Evolutionary conservation across 35 echinoderm and acorn worm genomes (phyloP).

Genomic region (Holothuria glaberrima): DNA sequence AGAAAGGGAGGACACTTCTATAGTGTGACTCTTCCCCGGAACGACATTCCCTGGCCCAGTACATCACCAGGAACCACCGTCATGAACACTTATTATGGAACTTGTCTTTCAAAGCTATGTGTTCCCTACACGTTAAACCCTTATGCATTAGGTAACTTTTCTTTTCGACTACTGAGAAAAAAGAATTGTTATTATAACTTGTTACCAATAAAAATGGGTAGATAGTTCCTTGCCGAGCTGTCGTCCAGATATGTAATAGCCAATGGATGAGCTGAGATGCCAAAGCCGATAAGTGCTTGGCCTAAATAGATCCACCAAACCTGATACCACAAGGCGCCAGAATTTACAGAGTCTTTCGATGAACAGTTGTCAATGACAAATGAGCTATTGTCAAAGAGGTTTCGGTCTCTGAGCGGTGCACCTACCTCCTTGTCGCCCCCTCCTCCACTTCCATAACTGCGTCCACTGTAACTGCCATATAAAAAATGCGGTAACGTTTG

Average conservation of each 20-base stretch:
- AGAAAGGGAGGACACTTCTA: too few species aligned
- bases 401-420: background rate
- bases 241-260: constrained; percentile 21
- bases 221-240: background rate
- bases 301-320: constrained; percentile 19
- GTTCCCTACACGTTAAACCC: too few species aligned
- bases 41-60: too few species aligned
- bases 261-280: constrained; percentile 24
- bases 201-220: constrained; percentile 30
- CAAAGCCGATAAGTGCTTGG: background rate
- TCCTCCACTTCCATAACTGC: background rate
- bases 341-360: background rate
- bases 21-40: too few species aligned
- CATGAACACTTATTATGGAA: too few species aligned
- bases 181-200: too few species aligned
- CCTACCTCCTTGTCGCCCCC: background rate
- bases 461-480: background rate
- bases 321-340: constrained; percentile 18
- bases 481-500: constrained; percentile 21
- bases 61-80: too few species aligned
- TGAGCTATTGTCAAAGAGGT: background rate
- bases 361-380: constrained; percentile 1
- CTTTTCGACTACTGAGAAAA: too few species aligned
- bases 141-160: too few species aligned
- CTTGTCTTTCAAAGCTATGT: too few species aligned